Evolutionary conservation across 2,113 vertebrate genomes (phyloP).

Genomic region (Lamprotornis superbus): DNA sequence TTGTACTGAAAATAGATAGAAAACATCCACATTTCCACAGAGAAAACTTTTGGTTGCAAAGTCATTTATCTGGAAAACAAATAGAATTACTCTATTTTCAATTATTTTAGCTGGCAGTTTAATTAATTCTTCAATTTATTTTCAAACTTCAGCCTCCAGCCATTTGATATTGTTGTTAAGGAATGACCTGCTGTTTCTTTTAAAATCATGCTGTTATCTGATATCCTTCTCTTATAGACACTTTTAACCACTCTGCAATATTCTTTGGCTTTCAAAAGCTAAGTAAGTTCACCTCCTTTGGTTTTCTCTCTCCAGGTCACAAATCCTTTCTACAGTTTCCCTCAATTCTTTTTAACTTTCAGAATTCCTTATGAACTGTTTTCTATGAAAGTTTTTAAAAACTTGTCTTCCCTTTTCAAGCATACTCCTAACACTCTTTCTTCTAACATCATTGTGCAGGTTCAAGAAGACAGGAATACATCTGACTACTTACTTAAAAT

Average conservation of each 20-base stretch:
- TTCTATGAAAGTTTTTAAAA: neutral
- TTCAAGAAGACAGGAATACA: slow-evolving; percentile 13
- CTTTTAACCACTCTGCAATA: neutral
- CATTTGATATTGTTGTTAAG: neutral
- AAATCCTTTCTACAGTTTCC: neutral
- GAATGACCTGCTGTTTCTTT: neutral
- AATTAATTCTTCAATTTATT: slow-evolving; percentile 56
- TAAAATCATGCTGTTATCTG: neutral
- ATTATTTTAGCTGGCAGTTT: slow-evolving; percentile 24
- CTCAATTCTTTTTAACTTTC: neutral
- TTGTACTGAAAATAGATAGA: neutral
- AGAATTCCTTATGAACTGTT: neutral
- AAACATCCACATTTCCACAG: neutral
- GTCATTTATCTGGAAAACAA: slow-evolving; percentile 33
- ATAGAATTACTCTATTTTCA: neutral
- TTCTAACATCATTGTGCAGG: neutral
- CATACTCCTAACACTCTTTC: neutral
- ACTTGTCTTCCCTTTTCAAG: slow-evolving; percentile 2
- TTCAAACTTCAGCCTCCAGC: neutral
- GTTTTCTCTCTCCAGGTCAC: neutral
- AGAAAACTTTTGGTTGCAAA: neutral
- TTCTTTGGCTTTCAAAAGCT: neutral
- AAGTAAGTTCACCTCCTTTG: neutral
- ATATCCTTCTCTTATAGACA: neutral
- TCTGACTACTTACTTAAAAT: slow-evolving; percentile 19